These are phyloP conservation scores for Abrostola triplasia DNA, from an alignment of 2,888 invertebrate genomes.

Conservation along the genomic window DNA sequence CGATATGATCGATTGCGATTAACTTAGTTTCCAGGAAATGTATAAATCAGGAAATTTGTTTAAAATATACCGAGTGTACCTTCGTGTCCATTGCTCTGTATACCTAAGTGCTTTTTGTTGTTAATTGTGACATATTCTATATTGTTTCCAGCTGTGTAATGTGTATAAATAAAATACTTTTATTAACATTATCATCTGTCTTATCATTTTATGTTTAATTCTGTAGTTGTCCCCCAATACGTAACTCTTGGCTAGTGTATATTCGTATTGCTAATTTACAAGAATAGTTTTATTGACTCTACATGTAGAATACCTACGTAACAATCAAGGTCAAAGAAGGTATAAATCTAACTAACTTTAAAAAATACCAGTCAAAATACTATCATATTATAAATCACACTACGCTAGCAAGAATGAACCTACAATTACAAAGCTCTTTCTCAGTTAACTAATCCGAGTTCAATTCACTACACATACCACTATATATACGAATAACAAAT, in stretches of 20 bases:
- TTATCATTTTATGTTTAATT: no score
- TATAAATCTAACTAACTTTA: no score
- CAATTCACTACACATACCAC: slow-evolving; percentile 9
- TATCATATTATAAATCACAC: not conserved
- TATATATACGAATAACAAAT: slow-evolving; percentile 17
- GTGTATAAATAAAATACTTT: no score
- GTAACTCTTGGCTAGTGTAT: no score
- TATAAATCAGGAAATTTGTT: no score
- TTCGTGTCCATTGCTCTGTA: not conserved
- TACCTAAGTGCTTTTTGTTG: slow-evolving; percentile 12
- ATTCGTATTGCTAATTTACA: no score
- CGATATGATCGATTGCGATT: no score
- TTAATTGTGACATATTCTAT: slow-evolving; percentile 21
- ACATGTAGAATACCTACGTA: no score
- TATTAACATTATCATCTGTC: slow-evolving; percentile 1
- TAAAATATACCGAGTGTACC: not conserved
- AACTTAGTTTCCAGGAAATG: no score
- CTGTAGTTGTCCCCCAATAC: no score
- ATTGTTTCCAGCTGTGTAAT: slow-evolving; percentile 12
- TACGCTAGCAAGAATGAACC: not conserved
- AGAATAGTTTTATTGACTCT: no score
- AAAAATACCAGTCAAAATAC: not conserved
- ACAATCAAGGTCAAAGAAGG: no score
- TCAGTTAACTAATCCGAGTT: slow-evolving; percentile 1
- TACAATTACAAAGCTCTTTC: slow-evolving; percentile 1